Conservation (phyloP, 2,113 vertebrate genomes). For the Ammodytes marinus region DNA sequence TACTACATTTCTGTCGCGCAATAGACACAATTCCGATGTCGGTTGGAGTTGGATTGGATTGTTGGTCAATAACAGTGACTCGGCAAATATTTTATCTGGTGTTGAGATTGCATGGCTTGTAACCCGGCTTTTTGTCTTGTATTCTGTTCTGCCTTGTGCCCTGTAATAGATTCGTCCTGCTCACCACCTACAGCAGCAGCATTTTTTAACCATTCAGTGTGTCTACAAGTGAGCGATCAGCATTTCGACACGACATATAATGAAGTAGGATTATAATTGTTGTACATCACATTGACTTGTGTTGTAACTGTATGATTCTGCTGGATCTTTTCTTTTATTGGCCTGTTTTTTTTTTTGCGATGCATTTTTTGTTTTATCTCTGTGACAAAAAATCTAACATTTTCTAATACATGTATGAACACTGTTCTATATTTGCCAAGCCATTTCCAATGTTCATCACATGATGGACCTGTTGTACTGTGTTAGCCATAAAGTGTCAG, state of each 20-base stretch:
- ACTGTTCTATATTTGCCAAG: neutral
- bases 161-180: slow-evolving; percentile 7
- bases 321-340: neutral
- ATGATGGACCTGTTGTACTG: neutral
- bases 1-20: neutral
- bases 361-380: neutral
- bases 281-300: neutral
- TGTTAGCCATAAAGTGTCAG: neutral
- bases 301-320: neutral
- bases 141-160: neutral
- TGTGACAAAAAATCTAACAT: neutral
- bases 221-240: neutral
- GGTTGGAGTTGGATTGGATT: neutral
- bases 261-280: neutral
- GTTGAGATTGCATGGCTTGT: neutral
- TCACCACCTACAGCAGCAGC: neutral
- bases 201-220: neutral
- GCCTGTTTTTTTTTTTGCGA: neutral
- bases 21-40: neutral
- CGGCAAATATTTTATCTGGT: neutral
- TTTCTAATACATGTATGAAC: neutral
- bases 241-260: neutral
- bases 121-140: neutral
- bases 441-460: neutral
- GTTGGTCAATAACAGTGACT: slow-evolving; percentile 11